Evolutionary conservation across 2,113 vertebrate species (phyloP), one percentile per base, ranked within the genome.

Genomic region (Festucalex cinctus): DNA sequence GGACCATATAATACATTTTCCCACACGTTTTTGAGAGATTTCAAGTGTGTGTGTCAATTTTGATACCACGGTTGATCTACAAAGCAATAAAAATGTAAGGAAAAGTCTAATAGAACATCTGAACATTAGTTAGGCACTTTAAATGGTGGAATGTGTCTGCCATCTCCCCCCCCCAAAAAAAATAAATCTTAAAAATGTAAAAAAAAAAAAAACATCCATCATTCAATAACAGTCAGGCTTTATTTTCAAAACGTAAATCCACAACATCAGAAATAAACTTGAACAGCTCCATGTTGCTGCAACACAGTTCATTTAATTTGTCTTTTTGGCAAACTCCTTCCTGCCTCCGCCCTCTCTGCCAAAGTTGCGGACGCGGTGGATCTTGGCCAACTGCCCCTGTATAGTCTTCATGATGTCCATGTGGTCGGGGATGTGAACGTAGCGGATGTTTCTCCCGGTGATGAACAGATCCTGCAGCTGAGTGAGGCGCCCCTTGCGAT

Each of bases 371-470:
- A 98, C 92, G 0, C 93, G 84, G 67, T 93, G 94, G 83, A 98
- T 95, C 76, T 89, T 85, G 80, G 89, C 88, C 58, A 99, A 91
- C 86, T 97, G 95, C 57, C 64, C 77, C 87, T 97, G 85, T 0
- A 99, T 94, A 46, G 96, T 95, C 43, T 92, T 77, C 4, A 86
- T 88, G 63, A 98, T 95, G 90, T 98, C 90, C 83, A 97, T 78
- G 1, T 94, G 88, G 0, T 98, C 94, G 0, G 97, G 97, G 81
- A 99, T 95, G 86, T 98, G 96, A 37, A 99, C 93, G 0, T 98
- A 98, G 43, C 96, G 94, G 6, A 98, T 70, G 0, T 96, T 98
- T 44, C 97, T 92, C 61, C 96, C 97, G 0, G 95, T 94, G 69
- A 99, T 74, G 2, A 99, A 98, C 57, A 99, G 84, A 79, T 98